Base-by-base conservation (phyloP, 1,140 invertebrate species). In the Aphelenchoides fujianensis region DNA sequence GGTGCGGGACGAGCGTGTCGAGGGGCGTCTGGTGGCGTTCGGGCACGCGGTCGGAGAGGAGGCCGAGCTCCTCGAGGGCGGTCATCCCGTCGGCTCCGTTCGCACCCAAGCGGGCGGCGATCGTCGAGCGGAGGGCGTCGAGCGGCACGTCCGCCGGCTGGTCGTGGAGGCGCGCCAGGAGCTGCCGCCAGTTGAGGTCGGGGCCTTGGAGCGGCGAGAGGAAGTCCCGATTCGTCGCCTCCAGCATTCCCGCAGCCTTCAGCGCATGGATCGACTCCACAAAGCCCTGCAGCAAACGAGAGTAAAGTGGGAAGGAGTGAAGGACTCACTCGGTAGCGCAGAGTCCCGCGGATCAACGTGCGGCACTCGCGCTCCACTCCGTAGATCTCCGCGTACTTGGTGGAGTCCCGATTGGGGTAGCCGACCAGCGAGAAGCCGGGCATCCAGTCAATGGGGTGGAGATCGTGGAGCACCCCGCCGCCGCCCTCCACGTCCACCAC, bases 371-470 rank as follows among this genome's bases (percentile, higher is more conserved):
- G 86, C 53, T 92, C 77, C 61, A 89, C 86, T 1, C 91, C 92
- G 84, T 98, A 99, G 0, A 93, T 86, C 23, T 91, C 88, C 1
- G 89, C 89, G 83, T 99, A 99, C 5, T 89, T 87, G 0, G 91
- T 92, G 57, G 94, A 97, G 82, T 99, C 95, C 71, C 95, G 88
- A 87, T 99, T 99, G 0, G 91, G 92, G 88, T 94, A 91, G 5
- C 93, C 95, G 87, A 98, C 95, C n/a, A 99, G 87, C 30, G 93
- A 92, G 82, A 98, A 97, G 2, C 95, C 95, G 30, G 95, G 95
- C 34, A 98, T 85, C 81, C 97, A 98, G 78, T 94, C 89, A 19
- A 97, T 86, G 1, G 89, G 87, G 41, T 90, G 88, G 0, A 90
- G 89, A 0, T 84, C 86, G 0, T 92, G 90, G 89, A 98, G 90